Base-by-base conservation (phyloP, 2,888 invertebrate species). In the Hirudinaria manillensis region DNA sequence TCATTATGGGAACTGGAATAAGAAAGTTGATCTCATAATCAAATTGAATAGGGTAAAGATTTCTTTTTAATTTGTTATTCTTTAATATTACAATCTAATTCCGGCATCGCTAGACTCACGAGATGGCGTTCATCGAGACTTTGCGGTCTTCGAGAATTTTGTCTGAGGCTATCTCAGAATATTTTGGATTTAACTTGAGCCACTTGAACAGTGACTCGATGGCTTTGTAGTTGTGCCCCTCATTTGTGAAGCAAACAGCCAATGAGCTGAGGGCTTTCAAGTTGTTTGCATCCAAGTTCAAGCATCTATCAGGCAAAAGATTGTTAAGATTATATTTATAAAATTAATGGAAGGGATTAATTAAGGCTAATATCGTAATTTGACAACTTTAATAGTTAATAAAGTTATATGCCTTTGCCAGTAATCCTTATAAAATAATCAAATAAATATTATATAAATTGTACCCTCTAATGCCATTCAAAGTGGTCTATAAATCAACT, bases 171-270 rank as follows among this genome's bases (percentile, higher is more conserved):
- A 61, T 24, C n/a, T 29, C 61, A 61, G 89, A 88, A 83, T 96
- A 97, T 84, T 91, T 91, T 0, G 92, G 91, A 85, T 94, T 92
- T 75, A 89, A 88, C 80, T 79, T 80, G 77, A 88, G 84, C 87
- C 87, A 88, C 65, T 84, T 81, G 80, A 86, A 88, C 67, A 98
- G 87, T 77, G 92, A 90, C 79, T 90, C 89, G 80, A 93, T 92
- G 3, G 98, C 97, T 86, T 92, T 92, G 81, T 91, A 91, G 80
- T 94, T 92, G 85, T 93, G 90, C 78, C 92, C 93, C 87, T 99
- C 99, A 86, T 99, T 99, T 7, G 98, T 95, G 82, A 94, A 94
- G 80, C 94, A 93, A 27, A 95, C 93, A 53, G 96, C 93, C 75
- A 98, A 87, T 0, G 93, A 90, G 89, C 97, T 92, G 75, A 95